Base-by-base conservation (phyloP, 2,888 invertebrate genomes). In the Antheraea assamensis region DNA sequence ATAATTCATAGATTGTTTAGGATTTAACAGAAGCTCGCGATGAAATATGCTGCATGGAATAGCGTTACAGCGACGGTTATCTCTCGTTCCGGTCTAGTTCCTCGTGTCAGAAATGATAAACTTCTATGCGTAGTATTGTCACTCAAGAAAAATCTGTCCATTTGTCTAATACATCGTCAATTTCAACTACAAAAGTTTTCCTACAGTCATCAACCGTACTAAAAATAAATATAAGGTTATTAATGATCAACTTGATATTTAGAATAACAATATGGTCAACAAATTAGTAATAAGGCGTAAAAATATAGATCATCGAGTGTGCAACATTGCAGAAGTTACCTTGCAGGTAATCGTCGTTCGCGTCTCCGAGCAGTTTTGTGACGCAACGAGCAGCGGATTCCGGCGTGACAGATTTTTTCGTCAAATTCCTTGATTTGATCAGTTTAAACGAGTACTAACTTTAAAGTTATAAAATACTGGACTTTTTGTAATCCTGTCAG, bases 291-390 rank as follows among this genome's bases (percentile, higher is more conserved):
- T 64, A 64, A 1, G 17, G 17, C 21, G 17, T 30, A 64, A 64
- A 30, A 64, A 64, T 15, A 27, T 27, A 30, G 61, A 64, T 30
- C 61, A 64, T 30, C 61, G 30, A 64, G 17, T 64, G 61, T 64
- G 61, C 61, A 64, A 64, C 47, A 19, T 24, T 47, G 68, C 24
- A 49, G 68, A 71, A 74, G 71, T 74, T 42, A 72, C 71, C 74
- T 74, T 70, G 68, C 42, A n/a, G 71, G 64, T 61, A 68, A 74
- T 31, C 52, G 52, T 21, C 71, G 35, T 21, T 35, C 58, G 21
- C 55, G n/a, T n/a, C n/a, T 10, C 55, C 58, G 24, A 2, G 8
- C 58, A 7, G 21, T 1, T 5, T 1, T 7, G 52, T 24, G 58
- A 58, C 58, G 58, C n/a, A 55, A 55, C 55, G 55, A n/a, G 24